These are phyloP conservation scores for Dermatemys mawii DNA, from an alignment of 2,113 vertebrate genomes.

Conservation along the genomic window DNA sequence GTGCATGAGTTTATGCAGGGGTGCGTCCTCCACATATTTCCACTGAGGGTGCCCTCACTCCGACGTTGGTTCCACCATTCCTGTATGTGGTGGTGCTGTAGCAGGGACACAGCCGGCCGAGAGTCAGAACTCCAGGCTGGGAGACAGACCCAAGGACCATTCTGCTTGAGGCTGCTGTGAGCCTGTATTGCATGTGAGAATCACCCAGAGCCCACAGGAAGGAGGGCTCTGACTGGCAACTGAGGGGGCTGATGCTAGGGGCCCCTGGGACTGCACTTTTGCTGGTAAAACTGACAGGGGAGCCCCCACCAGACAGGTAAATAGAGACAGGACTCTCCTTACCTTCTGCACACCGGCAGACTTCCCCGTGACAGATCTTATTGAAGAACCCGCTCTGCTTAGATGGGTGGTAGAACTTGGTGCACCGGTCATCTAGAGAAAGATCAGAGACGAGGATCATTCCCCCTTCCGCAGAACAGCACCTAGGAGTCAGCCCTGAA, in stretches of 20 bases:
- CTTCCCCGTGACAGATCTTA: constrained; percentile 59
- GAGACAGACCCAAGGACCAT: neutral
- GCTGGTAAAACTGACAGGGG: neutral
- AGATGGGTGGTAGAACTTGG: constrained; percentile 56
- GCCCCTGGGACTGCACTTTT: neutral
- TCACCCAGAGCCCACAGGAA: neutral
- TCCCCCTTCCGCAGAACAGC: neutral
- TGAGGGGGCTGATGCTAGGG: neutral
- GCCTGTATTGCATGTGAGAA: too few species aligned
- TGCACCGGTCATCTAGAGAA: constrained; percentile 60
- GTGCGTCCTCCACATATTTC: neutral
- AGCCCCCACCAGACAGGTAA: neutral
- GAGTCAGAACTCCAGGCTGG: neutral
- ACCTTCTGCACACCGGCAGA: constrained; percentile 72
- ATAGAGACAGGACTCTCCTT: neutral
- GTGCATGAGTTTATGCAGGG: too few species aligned
- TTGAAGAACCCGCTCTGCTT: constrained; percentile 28
- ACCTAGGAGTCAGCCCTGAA: neutral
- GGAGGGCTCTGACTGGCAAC: too few species aligned
- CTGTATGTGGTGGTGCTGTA: neutral
- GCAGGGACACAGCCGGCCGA: neutral
- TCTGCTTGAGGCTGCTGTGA: too few species aligned
- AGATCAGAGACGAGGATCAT: neutral
- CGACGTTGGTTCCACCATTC: neutral
- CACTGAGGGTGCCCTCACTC: too few species aligned